Percentiles rank a stretch among this genome's conserved stretches.
These are phyloP conservation scores for Hedychridium roseum DNA, from an alignment of 2,888 invertebrate genomes.

Conservation along the genomic window DNA sequence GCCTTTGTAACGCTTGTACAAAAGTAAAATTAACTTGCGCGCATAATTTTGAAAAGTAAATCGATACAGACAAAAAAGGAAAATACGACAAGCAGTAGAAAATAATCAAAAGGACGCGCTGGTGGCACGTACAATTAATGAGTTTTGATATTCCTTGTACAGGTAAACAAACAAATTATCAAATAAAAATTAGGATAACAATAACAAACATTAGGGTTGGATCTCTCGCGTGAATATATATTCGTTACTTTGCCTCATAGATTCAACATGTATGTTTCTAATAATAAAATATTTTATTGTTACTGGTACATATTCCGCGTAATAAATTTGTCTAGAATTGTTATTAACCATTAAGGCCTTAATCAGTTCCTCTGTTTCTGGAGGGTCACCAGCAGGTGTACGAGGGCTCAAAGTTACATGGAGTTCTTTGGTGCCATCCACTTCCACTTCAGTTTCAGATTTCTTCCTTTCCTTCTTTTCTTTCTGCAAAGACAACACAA, in stretches of 20 bases:
- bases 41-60: too few species aligned
- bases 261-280: conserved; percentile 43
- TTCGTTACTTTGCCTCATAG: conserved; percentile 34
- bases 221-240: too few species aligned
- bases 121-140: too few species aligned
- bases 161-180: too few species aligned
- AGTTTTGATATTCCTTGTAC: too few species aligned
- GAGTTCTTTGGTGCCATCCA: conserved; percentile 79
- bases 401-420: conserved; percentile 82
- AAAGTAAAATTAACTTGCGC: conserved; percentile 7
- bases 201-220: too few species aligned
- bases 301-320: conserved; percentile 41
- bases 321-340: conserved; percentile 36
- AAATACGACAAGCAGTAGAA: too few species aligned
- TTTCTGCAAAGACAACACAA: conserved; percentile 28
- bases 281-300: conserved; percentile 49
- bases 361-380: conserved; percentile 92
- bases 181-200: too few species aligned
- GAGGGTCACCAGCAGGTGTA: conserved; percentile 84
- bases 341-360: conserved; percentile 71
- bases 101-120: too few species aligned
- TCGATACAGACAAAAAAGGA: too few species aligned
- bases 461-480: conserved; percentile 66
- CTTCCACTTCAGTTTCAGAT: conserved; percentile 67
- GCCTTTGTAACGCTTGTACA: conserved; percentile 15